phyloP scores from a whole-genome alignment of 1,140 invertebrate genomes.

The Bombus polaris region DNA sequence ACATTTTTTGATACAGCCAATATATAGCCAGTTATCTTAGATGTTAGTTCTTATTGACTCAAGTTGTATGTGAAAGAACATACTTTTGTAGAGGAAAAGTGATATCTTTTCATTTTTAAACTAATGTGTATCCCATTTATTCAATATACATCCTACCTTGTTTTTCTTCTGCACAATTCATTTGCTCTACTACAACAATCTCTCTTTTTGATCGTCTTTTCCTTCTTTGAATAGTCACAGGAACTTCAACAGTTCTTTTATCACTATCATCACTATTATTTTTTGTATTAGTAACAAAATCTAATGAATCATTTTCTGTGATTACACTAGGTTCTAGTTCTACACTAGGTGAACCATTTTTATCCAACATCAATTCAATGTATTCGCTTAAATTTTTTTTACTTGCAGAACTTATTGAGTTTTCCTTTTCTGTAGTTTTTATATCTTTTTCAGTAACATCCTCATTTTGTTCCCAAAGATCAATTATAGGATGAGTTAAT shows the following conservation, averaged over 20 bases:
- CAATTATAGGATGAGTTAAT: background rate
- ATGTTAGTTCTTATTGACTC: too few relatives aligned
- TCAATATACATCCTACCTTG: conserved; percentile 59
- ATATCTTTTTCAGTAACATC: background rate
- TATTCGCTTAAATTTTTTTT: conserved; percentile 26
- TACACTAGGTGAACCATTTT: conserved; percentile 12
- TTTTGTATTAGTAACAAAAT: background rate
- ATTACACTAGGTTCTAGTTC: background rate
- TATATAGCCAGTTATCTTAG: too few relatives aligned
- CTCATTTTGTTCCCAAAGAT: conserved; percentile 9
- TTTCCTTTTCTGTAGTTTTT: conserved; percentile 30
- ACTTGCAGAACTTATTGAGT: conserved; percentile 28
- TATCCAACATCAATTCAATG: conserved; percentile 10
- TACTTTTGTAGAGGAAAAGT: too few relatives aligned
- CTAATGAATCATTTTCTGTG: background rate
- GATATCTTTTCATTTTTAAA: too few relatives aligned
- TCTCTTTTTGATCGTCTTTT: conserved; percentile 56
- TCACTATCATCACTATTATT: conserved; percentile 28
- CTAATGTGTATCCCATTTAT: background rate
- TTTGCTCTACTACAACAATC: conserved; percentile 8
- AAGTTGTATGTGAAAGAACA: too few relatives aligned
- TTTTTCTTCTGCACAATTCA: conserved; percentile 46
- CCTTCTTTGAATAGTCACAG: conserved; percentile 18
- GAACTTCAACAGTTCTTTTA: conserved; percentile 29
- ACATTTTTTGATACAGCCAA: too few relatives aligned